Evolutionary conservation across 2,888 invertebrate species (phyloP), one percentile per base, ranked within the genome.

Genomic region (Drosophila mayaguana): DNA sequence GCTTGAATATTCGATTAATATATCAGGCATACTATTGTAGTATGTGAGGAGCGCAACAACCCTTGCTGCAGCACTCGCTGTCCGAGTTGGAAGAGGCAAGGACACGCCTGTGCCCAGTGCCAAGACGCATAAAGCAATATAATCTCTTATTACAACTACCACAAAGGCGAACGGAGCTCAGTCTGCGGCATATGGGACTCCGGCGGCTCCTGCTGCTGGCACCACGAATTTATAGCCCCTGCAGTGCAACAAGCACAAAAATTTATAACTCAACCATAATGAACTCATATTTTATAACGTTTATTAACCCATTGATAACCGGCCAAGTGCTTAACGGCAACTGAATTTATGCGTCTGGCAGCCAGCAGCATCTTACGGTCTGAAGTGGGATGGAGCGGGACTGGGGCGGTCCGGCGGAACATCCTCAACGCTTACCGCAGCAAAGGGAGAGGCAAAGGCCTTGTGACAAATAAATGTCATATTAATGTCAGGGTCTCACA

Each of bases 291-390:
- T 87, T 86, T 87, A 87, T 84, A 81, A 84, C 79, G 84, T 86
- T 84, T 86, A 86, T 86, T 89, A 86, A 86, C 82, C 89, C 86
- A 86, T 86, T 86, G 86, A 86, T 89, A 89, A 87, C 89, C 80
- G 72, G 72, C 75, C 87, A 81, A 80, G 83, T 78, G 81, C 81
- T 82, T 81, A 83, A 82, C 81, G 76, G 69, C 74, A 61, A 28
- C 70, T 46, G 71, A 81, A 84, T 84, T 84, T 85, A 84, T 84
- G 86, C 83, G 84, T 84, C 88, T 88, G 86, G 71, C 51, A 20
- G 22, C n/a, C 36, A 34, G 9, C 38, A 38, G 40, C 69, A 20
- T 65, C 68, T 64, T 72, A 18, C 36, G 36, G 32, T 12, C 28
- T 16, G 14, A 38, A 20, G 11, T 40, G 54, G 54, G 25, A 38